phyloP scores from a whole-genome alignment of 2,888 invertebrate genomes.

The Agrypnus murinus region DNA sequence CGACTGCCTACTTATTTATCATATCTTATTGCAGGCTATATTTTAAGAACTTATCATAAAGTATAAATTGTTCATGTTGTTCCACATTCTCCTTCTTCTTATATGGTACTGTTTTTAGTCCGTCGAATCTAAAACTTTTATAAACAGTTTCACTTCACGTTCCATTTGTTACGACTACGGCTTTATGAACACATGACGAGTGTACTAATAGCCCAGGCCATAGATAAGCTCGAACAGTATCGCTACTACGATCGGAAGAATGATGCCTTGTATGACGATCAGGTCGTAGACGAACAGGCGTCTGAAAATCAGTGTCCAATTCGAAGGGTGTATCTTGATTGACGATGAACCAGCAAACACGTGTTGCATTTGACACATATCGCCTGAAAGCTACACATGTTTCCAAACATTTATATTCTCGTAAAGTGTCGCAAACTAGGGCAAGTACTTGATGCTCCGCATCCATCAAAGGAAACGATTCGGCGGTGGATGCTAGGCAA shows the following conservation, averaged over 20 bases:
- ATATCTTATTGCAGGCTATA: too few relatives aligned
- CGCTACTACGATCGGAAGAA: constrained; percentile 82
- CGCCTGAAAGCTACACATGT: constrained; percentile 84
- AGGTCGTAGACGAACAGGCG: constrained; percentile 76
- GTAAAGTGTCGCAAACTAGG: constrained; percentile 86
- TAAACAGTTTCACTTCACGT: constrained; percentile 19
- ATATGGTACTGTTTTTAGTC: too few relatives aligned
- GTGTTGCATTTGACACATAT: constrained; percentile 87
- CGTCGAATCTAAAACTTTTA: too few relatives aligned
- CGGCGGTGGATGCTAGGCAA: constrained; percentile 78
- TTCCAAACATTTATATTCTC: constrained; percentile 93
- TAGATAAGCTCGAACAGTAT: constrained; percentile 85
- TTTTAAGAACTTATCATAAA: too few relatives aligned
- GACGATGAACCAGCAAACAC: constrained; percentile 90
- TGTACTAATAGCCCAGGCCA: constrained; percentile 91
- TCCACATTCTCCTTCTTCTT: too few relatives aligned
- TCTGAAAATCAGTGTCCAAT: constrained; percentile 81
- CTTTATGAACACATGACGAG: constrained; percentile 87
- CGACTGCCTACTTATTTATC: too few relatives aligned
- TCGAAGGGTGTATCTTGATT: constrained; percentile 82
- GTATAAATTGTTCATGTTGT: too few relatives aligned
- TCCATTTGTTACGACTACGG: constrained; percentile 83
- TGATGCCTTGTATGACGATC: constrained; percentile 88
- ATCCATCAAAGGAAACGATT: constrained; percentile 81
- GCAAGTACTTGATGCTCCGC: constrained; percentile 79